Percentiles rank a stretch among this genome's conserved stretches.
Conservation (phyloP, 2,113 vertebrate genomes). For the Atlantisia rogersi region DNA sequence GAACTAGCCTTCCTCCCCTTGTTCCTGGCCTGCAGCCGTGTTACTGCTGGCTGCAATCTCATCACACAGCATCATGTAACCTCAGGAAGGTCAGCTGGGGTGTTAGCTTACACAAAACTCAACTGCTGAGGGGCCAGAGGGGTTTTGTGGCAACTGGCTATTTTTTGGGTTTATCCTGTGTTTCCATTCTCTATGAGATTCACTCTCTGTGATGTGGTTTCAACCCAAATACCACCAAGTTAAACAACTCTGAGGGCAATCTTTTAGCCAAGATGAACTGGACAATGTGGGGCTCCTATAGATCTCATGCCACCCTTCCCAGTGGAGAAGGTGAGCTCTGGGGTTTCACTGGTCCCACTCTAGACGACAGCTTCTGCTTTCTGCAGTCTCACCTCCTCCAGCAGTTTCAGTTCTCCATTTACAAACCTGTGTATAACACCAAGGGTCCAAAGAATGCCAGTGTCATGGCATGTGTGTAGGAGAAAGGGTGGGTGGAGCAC, state of each 20-base stretch:
- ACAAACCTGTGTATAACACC: fast-evolving
- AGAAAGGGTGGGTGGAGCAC: neutral
- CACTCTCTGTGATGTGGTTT: neutral
- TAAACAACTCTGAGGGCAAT: neutral
- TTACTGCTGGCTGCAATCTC: neutral
- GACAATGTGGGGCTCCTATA: neutral
- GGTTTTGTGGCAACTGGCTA: neutral
- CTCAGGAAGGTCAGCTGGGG: neutral
- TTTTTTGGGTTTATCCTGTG: neutral
- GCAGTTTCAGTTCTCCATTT: neutral
- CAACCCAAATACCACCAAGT: neutral
- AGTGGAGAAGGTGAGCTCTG: neutral
- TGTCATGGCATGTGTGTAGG: neutral
- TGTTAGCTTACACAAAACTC: neutral
- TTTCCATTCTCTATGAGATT: neutral
- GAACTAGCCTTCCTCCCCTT: neutral
- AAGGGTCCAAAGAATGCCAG: neutral
- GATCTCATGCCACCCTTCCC: neutral
- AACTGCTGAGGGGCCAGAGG: neutral
- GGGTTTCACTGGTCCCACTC: neutral
- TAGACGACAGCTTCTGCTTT: neutral
- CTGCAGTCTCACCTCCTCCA: neutral
- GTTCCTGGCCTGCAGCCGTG: neutral
- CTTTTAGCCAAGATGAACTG: neutral
- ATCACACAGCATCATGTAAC: neutral